Conservation (phyloP, 23 tunicate genomes). For the Halocynthia roretzi region DNA sequence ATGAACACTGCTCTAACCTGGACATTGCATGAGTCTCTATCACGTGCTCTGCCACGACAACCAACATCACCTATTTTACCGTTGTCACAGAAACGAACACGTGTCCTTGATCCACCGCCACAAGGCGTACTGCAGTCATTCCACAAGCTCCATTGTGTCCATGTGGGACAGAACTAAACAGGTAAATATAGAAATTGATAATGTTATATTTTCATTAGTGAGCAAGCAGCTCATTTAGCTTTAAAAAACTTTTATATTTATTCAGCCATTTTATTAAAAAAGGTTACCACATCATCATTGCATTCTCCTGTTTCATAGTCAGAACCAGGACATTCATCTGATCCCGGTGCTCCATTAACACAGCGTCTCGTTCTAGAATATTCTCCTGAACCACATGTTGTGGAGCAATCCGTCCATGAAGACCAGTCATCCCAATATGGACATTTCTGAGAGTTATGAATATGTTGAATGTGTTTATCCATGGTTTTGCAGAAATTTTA, state of each 20-base stretch:
- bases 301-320: neutral
- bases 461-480: neutral
- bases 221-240: too few species aligned
- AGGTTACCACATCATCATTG: too few species aligned
- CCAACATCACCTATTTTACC: conserved; percentile 48
- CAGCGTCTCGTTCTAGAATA: conserved; percentile 37
- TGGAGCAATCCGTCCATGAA: conserved; percentile 25
- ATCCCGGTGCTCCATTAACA: conserved; percentile 45
- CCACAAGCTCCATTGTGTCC: conserved; percentile 44
- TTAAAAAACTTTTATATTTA: too few species aligned
- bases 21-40: conserved; percentile 14
- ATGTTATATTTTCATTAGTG: too few species aligned
- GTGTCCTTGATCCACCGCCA: conserved; percentile 28
- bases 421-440: conserved; percentile 53
- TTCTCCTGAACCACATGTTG: conserved; percentile 41
- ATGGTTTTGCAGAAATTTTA: neutral
- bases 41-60: conserved; percentile 27
- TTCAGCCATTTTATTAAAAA: too few species aligned
- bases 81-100: conserved; percentile 32
- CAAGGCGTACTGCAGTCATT: conserved; percentile 33
- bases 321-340: conserved; percentile 46
- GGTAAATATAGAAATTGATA: too few species aligned
- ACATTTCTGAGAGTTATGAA: conserved; percentile 10
- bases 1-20: conserved; percentile 3
- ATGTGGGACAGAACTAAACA: conserved; percentile 6